Evolutionary conservation across 2,797 vertebrate genomes (phyloP).

Genomic region (Rhabdomys pumilio): DNA sequence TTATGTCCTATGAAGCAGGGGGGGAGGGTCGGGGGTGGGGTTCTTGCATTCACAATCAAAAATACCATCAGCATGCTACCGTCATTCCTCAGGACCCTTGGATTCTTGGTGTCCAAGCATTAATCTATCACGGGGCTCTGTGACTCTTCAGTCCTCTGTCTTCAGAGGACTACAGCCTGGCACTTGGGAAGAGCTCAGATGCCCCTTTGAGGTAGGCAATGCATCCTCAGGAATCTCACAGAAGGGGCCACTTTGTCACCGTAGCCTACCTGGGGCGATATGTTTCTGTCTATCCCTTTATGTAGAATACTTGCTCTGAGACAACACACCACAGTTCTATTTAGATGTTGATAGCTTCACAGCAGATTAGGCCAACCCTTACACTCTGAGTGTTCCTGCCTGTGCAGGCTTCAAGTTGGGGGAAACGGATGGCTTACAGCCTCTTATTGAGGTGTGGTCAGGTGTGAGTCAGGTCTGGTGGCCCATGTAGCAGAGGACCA

Average conservation of each 20-base stretch:
- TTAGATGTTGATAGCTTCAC: not conserved
- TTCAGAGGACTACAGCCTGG: not conserved
- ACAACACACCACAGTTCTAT: not conserved
- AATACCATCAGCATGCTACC: no score
- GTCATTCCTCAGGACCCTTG: not conserved
- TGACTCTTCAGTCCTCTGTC: not conserved
- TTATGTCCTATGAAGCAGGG: not conserved
- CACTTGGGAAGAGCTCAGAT: not conserved
- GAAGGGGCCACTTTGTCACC: not conserved
- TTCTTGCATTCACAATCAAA: not conserved
- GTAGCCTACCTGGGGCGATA: not conserved
- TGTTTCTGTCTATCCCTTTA: not conserved
- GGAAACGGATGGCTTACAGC: not conserved
- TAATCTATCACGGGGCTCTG: not conserved
- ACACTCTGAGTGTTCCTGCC: not conserved
- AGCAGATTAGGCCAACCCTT: not conserved
- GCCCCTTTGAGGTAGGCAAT: not conserved
- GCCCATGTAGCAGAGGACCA: not conserved
- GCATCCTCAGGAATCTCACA: not conserved
- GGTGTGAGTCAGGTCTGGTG: not conserved
- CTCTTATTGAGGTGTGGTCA: not conserved
- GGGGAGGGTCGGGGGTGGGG: no score
- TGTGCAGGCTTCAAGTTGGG: not conserved
- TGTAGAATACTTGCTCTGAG: not conserved
- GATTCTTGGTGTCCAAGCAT: not conserved